Conservation (phyloP, 2,113 vertebrate species). For the Dipodomys ordii region DNA sequence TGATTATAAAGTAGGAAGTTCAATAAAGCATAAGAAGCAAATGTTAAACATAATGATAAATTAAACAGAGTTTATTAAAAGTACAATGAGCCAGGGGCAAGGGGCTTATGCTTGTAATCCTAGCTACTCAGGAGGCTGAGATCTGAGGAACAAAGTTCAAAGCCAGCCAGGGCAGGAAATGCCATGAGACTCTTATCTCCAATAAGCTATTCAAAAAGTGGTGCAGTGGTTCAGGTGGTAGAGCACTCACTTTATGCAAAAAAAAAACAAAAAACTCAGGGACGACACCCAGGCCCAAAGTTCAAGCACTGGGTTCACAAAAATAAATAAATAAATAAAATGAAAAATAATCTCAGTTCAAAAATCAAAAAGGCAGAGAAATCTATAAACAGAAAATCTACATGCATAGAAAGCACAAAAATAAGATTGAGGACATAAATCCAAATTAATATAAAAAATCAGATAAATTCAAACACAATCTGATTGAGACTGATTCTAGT, state of each 20-base stretch:
- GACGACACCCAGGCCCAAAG: not conserved
- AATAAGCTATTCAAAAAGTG: too few species aligned
- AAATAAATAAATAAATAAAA: not conserved
- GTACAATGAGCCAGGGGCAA: too few species aligned
- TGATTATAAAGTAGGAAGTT: not conserved
- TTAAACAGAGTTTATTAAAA: not conserved
- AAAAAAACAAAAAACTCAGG: too few species aligned
- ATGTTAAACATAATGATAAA: not conserved
- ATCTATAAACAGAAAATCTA: not conserved
- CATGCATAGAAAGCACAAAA: constrained; percentile 39
- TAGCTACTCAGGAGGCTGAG: too few species aligned
- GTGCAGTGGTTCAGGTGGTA: too few species aligned
- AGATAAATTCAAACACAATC: not conserved
- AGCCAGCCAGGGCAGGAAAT: too few species aligned
- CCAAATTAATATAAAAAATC: constrained; percentile 8
- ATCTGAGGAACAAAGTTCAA: too few species aligned
- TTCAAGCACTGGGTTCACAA: not conserved
- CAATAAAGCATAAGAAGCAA: not conserved
- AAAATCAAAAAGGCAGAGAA: not conserved
- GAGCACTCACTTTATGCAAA: too few species aligned
- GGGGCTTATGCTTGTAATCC: too few species aligned
- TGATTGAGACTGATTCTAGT: not conserved
- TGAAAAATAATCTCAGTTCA: not conserved
- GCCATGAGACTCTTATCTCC: too few species aligned
- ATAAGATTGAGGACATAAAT: not conserved